Base-by-base conservation (phyloP, 2,113 vertebrate species). In the Ariopsis seemanni region DNA sequence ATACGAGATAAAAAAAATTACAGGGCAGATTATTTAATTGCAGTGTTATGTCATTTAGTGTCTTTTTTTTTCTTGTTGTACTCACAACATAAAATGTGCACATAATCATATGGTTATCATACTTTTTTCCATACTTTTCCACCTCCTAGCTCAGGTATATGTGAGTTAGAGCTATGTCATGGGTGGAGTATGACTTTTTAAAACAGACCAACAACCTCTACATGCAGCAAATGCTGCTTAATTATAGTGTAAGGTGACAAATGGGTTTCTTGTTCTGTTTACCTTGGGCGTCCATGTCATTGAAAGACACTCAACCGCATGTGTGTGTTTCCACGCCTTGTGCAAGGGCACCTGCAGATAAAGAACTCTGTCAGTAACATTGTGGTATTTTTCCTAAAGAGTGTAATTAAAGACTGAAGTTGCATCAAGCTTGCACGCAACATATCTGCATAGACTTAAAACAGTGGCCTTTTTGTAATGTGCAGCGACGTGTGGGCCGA, bases 381-480 rank as follows among this genome's bases (percentile, higher is more conserved):
- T 27, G 50, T 22, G 2, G 9, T 22, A 22, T 42, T 53, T 53
- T 83, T 75, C 69, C 86, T 87, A 60, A 65, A 83, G 12, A 87
- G 55, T 71, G 20, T 11, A n/a, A 12, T 55, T 83, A 22, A 79
- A 78, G n/a, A 18, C 27, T 79, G 57, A 27, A 84, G 84, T 84
- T 84, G 60, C 60, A 78, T 88, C 52, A n/a, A 72, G 65, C 57
- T 83, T 7, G 20, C 25, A 62, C 34, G 85, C 62, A 57, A 9
- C 62, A 58, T 22, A 81, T 50, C 63, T 58, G 63, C 77, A 48
- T 9, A 81, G 77, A 17, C 10, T n/a, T 81, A 71, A 63, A 84
- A 88, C 86, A 88, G 58, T 67, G 71, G 82, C n/a, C 50, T 55
- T 84, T 79, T 84, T 88, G 82, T 87, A 67, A 58, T n/a, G 58